phyloP scores from a whole-genome alignment of 2,888 invertebrate genomes.

The Temnothorax unifasciatus region DNA sequence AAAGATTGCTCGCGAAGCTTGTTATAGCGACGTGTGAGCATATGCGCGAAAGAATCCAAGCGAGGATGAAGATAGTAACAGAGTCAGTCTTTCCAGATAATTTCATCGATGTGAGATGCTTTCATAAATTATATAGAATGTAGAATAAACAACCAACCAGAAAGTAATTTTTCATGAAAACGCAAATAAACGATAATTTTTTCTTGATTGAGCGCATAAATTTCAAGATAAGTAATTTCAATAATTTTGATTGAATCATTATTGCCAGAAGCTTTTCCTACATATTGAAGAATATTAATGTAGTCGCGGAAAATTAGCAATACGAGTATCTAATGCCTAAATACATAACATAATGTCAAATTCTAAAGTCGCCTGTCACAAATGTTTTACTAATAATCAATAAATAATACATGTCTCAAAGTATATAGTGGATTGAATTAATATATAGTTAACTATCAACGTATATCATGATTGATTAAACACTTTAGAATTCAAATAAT shows the following conservation, averaged over 20 bases:
- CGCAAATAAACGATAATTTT: not conserved
- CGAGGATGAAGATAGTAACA: conserved; percentile 5
- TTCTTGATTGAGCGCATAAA: not conserved
- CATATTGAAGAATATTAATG: not conserved
- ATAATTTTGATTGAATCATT: not conserved
- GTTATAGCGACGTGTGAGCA: conserved; percentile 29
- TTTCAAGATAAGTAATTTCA: conserved; percentile 4
- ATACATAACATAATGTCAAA: not conserved
- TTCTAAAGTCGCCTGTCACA: not conserved
- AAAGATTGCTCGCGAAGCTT: conserved; percentile 49
- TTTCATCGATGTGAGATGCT: not conserved
- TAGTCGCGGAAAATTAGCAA: not conserved
- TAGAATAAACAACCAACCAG: not conserved
- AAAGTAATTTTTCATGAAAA: not conserved
- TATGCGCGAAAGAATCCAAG: not conserved
- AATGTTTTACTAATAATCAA: not conserved
- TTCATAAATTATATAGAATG: not conserved
- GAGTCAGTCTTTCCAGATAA: conserved; percentile 2
- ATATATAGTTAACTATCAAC: not conserved
- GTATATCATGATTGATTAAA: not conserved
- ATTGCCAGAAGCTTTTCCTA: not conserved
- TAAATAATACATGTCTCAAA: not conserved
- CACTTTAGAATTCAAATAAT: not conserved
- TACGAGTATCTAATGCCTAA: not conserved
- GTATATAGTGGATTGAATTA: not conserved